Evolutionary conservation across 1,140 invertebrate species (phyloP).

Genomic region (Holotrichia oblita): DNA sequence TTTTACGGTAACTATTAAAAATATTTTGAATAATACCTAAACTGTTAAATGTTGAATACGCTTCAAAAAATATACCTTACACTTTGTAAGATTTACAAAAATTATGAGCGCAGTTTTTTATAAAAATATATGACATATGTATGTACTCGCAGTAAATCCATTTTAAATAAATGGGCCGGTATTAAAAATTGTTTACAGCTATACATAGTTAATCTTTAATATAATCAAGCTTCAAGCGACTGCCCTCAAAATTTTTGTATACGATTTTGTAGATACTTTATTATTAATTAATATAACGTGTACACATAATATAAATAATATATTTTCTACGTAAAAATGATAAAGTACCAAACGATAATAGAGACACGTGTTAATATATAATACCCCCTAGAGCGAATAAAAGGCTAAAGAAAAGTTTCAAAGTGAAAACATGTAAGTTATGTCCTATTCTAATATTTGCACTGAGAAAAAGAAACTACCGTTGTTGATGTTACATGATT

Average conservation of each 20-base stretch:
- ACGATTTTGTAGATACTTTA: slow-evolving; percentile 34
- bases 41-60: background rate
- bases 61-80: background rate
- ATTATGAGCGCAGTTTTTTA: background rate
- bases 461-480: slow-evolving; percentile 40
- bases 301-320: slow-evolving; percentile 24
- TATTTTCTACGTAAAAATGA: slow-evolving; percentile 33
- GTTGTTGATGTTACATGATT: slow-evolving; percentile 56
- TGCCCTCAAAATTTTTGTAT: background rate
- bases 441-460: background rate
- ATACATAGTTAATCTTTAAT: background rate
- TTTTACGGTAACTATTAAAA: no score
- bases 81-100: background rate
- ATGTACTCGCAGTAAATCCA: background rate
- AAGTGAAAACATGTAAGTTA: slow-evolving; percentile 9
- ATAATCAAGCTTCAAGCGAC: background rate
- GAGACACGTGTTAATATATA: slow-evolving; percentile 11
- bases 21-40: no score
- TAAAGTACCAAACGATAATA: slow-evolving; percentile 7
- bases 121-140: background rate
- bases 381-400: background rate
- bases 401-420: slow-evolving; percentile 3
- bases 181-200: background rate
- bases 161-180: background rate
- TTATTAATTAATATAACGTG: background rate